A percentile compares a stretch with the other conserved stretches of the same genome.
Evolutionary conservation across 2,797 vertebrate species (phyloP).

Genomic region (Lagocephalus sceleratus): DNA sequence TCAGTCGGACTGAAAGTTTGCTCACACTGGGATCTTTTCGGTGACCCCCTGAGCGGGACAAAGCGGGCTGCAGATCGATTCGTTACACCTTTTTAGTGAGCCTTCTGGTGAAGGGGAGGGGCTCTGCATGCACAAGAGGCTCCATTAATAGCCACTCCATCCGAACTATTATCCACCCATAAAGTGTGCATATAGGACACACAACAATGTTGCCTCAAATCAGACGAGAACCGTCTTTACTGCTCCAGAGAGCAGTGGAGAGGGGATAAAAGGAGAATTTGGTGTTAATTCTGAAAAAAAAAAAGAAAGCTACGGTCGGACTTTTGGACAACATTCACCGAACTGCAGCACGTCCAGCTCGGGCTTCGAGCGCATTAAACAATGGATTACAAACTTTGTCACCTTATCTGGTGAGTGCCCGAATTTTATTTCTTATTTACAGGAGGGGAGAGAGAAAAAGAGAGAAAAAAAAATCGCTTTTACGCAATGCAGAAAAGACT

Average conservation of each 20-base stretch:
- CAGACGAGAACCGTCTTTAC: slow-evolving; percentile 10
- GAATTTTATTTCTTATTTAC: slow-evolving; percentile 2
- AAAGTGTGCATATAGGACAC: slow-evolving; percentile 73
- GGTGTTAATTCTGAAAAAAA: background rate
- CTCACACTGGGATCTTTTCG: slow-evolving; percentile 28
- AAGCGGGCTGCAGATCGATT: slow-evolving; percentile 88
- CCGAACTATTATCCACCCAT: slow-evolving; percentile 60
- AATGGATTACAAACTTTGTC: slow-evolving; percentile 50
- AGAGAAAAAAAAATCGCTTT: background rate
- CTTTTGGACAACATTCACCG: slow-evolving; percentile 20
- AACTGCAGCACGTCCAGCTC: slow-evolving; percentile 1
- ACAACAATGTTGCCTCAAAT: slow-evolving; percentile 52
- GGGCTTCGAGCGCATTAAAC: slow-evolving; percentile 6
- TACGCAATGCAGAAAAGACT: background rate
- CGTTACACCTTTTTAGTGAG: slow-evolving; percentile 92
- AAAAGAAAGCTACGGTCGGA: too few species aligned
- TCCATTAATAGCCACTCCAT: slow-evolving; percentile 44
- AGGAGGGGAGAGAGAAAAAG: too few species aligned
- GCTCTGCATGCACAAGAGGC: slow-evolving; percentile 75
- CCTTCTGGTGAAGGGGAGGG: slow-evolving; percentile 92
- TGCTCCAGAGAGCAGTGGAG: background rate
- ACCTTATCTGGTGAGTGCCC: slow-evolving; percentile 47
- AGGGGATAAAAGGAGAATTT: background rate
- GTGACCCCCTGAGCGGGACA: slow-evolving; percentile 67
- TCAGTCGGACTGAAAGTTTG: slow-evolving; percentile 2